These are phyloP conservation scores for Copsychus sechellarum DNA, from an alignment of 2,113 vertebrate genomes.

Conservation along the genomic window DNA sequence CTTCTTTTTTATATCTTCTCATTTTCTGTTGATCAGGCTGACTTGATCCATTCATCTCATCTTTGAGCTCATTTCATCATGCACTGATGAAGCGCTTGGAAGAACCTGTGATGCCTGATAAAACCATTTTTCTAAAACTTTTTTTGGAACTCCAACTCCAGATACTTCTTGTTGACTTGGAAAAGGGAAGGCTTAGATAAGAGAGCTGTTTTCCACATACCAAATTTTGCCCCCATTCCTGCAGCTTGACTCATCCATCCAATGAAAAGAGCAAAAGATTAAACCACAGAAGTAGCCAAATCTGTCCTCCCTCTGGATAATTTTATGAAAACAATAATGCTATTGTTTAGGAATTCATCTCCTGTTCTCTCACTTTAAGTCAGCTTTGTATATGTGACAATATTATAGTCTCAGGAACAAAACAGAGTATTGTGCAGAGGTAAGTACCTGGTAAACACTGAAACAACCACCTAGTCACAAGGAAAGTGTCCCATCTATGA, in stretches of 20 bases:
- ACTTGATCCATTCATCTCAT: not conserved
- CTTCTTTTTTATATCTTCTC: not conserved
- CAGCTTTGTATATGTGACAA: not conserved
- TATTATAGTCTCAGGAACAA: not conserved
- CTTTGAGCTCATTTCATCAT: slow-evolving; percentile 43
- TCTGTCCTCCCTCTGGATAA: not conserved
- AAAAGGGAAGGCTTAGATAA: not conserved
- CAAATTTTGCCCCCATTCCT: not conserved
- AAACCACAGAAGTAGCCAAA: not conserved
- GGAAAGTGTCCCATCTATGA: not conserved
- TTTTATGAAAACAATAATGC: not conserved
- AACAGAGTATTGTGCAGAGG: not conserved
- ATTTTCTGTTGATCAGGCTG: slow-evolving; percentile 4
- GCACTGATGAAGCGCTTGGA: slow-evolving; percentile 2
- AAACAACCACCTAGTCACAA: not conserved
- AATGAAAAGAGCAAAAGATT: not conserved
- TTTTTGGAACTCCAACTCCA: not conserved
- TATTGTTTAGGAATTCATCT: not conserved
- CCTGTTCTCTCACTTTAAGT: not conserved
- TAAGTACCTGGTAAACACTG: not conserved
- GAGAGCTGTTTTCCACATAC: not conserved
- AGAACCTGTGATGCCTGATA: not conserved
- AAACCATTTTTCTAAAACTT: slow-evolving; percentile 25
- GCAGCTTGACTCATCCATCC: not conserved
- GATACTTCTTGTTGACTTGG: not conserved